phyloP scores from a whole-genome alignment of 2,888 invertebrate genomes.

The Timema podura region DNA sequence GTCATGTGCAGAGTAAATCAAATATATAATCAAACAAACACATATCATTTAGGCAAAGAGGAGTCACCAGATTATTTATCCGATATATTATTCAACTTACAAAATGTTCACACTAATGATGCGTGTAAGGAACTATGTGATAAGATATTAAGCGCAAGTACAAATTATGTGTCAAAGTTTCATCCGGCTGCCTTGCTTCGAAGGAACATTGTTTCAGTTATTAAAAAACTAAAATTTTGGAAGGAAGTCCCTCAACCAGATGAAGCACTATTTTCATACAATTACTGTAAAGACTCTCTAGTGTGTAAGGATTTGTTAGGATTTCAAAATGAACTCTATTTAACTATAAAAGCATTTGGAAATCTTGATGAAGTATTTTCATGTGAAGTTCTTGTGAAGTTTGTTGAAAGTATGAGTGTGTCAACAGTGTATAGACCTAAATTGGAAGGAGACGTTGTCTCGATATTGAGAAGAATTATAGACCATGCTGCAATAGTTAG shows the following conservation, averaged over 20 bases:
- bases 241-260: slow-evolving; percentile 33
- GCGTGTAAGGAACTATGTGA: background rate
- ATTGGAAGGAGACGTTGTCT: slow-evolving; percentile 38
- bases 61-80: background rate
- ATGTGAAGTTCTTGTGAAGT: slow-evolving; percentile 12
- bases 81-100: background rate
- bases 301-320: no score
- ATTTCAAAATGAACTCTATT: no score
- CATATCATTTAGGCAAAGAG: slow-evolving; percentile 1
- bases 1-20: slow-evolving; percentile 18
- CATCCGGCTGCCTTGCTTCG: slow-evolving; percentile 25
- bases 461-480: slow-evolving; percentile 36
- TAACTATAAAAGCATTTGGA: background rate
- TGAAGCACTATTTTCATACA: background rate
- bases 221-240: slow-evolving; percentile 17
- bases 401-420: slow-evolving; percentile 20
- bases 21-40: slow-evolving; percentile 7
- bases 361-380: slow-evolving; percentile 4
- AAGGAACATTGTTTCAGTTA: slow-evolving; percentile 20
- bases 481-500: slow-evolving; percentile 33
- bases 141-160: slow-evolving; percentile 6
- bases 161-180: slow-evolving; percentile 24
- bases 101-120: background rate
- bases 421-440: slow-evolving; percentile 33
- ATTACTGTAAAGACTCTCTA: no score